Conservation (phyloP, 2,888 invertebrate genomes). For the Acleris laterana region DNA sequence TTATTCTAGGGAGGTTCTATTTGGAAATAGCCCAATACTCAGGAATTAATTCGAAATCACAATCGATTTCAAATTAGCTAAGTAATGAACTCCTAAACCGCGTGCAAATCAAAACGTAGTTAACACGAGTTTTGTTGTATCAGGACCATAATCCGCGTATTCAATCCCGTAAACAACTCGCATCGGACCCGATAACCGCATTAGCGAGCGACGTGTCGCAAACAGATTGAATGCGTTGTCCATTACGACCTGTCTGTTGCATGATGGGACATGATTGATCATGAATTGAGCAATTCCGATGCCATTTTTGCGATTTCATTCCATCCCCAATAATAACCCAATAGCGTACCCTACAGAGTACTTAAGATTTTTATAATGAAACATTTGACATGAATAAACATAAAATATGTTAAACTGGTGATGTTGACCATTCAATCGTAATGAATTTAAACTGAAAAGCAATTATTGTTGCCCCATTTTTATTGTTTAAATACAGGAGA, state of each 20-base stretch:
- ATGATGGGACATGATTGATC: slow-evolving; percentile 32
- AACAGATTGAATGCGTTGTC: slow-evolving; percentile 42
- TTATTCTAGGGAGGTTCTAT: no score
- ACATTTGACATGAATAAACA: no score
- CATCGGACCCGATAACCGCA: slow-evolving; percentile 55
- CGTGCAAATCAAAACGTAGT: slow-evolving; percentile 3
- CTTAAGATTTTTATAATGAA: no score
- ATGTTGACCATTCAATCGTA: no score
- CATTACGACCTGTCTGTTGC: slow-evolving; percentile 33
- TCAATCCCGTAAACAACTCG: slow-evolving; percentile 49
- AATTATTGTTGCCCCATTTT: no score
- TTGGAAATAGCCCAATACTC: no score
- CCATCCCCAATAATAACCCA: neutral
- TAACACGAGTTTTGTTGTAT: slow-evolving; percentile 18
- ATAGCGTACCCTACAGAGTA: neutral
- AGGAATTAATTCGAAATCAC: no score
- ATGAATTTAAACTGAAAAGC: no score
- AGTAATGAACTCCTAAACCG: neutral
- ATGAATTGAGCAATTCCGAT: slow-evolving; percentile 26
- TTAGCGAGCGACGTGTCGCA: slow-evolving; percentile 53
- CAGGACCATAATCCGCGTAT: slow-evolving; percentile 36
- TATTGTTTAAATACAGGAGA: no score
- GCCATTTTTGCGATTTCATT: slow-evolving; percentile 33
- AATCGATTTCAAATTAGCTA: neutral
- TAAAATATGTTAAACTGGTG: no score